Evolutionary conservation across 2,888 invertebrate genomes (phyloP), one percentile per base, ranked within the genome.

Genomic region (Amphimallon solstitiale): DNA sequence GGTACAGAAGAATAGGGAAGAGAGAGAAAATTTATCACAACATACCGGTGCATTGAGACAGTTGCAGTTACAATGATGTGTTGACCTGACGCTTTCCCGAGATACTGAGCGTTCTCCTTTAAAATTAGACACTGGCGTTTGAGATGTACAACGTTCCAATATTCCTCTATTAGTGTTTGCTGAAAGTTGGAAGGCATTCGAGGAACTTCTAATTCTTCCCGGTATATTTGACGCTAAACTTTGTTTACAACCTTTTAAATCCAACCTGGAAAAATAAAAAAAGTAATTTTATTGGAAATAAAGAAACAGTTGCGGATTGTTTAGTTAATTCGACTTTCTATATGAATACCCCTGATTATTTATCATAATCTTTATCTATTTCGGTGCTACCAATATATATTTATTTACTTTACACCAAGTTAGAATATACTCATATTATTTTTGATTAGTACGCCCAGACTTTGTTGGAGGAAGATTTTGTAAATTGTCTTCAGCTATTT

Each of bases 101-200:
- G 94, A 95, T 70, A 92, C 90, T 76, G 94, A 94, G 76, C 94
- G 89, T 78, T 92, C 92, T 82, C 94, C 88, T 80, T 91, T 90
- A 74, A 90, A 81, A 66, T 90, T 88, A 54, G 92, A 90, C 65
- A 90, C 87, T 46, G 92, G 92, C 69, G 92, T 91, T 64, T 91
- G 90, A n/a, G 93, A 93, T 70, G 92, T 92, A 72, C 93, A 87
- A 69, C 93, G 86, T 77, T 92, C 93, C 66, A 82, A 71, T 65
- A 79, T 76, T n/a, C 89, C 89, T 67, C 85, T 81, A 71, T 84
- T 85, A 67, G 89, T 81, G 76, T 90, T 89, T 73, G 90, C 86
- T 79, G 89, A 84, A 84, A 89, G 81, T 84, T 91, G 88, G 80
- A 88, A 89, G 71, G 86, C 85, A 81, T 87, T 87, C 75, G 87